Percentiles rank a stretch among this genome's conserved stretches.
Conservation (phyloP, 1,140 invertebrate genomes). For the Tetragonula clypearis region DNA sequence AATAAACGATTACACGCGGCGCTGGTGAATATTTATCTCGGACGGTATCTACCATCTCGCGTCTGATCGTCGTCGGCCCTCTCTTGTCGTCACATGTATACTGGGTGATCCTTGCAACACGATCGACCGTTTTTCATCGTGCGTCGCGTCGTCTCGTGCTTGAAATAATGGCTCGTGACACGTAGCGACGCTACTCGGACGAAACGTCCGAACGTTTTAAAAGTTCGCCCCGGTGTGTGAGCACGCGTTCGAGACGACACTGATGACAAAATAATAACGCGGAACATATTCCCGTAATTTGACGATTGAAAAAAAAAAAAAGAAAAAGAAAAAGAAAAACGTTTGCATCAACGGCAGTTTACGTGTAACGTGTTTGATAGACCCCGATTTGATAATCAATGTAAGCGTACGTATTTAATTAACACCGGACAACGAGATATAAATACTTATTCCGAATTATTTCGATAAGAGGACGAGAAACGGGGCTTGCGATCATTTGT, state of each 20-base stretch:
- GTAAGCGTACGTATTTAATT: not conserved
- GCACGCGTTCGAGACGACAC: not conserved
- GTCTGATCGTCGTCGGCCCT: constrained; percentile 41
- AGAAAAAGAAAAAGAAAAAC: too few species aligned
- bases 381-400: not conserved
- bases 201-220: not conserved
- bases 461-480: not conserved
- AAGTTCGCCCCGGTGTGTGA: not conserved
- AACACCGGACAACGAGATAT: too few species aligned
- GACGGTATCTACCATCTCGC: constrained; percentile 50
- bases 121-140: constrained; percentile 18
- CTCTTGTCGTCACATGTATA: constrained; percentile 51
- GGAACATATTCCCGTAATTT: not conserved
- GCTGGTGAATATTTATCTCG: constrained; percentile 58
- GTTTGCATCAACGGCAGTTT: not conserved
- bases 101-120: constrained; percentile 28
- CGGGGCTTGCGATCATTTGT: constrained; percentile 1
- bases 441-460: not conserved
- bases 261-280: not conserved
- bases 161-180: not conserved
- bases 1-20: constrained; percentile 55
- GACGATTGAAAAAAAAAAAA: too few species aligned
- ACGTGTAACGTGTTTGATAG: not conserved
- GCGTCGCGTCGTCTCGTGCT: not conserved
- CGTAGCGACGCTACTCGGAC: not conserved